A percentile compares a stretch with the other conserved stretches of the same genome.
phyloP scores from a whole-genome alignment of 2,113 vertebrate species.

The Columbina picui region DNA sequence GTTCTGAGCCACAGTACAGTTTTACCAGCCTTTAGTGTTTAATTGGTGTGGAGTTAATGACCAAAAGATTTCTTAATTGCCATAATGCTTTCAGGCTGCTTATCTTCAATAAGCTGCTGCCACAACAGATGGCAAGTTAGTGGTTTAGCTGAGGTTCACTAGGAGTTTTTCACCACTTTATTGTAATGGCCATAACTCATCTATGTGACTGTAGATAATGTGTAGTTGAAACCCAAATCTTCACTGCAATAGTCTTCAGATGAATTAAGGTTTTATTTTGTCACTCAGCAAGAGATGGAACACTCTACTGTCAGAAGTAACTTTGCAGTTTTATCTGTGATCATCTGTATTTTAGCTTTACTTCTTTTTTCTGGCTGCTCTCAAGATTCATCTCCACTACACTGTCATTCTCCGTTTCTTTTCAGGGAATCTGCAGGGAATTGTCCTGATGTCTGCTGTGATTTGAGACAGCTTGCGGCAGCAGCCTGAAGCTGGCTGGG shows the following conservation, averaged over 20 bases:
- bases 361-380: neutral
- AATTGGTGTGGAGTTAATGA: constrained; percentile 69
- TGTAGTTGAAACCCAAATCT: neutral
- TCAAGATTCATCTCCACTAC: neutral
- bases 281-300: neutral
- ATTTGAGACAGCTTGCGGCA: constrained; percentile 1
- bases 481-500: neutral
- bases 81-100: constrained; percentile 59
- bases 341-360: constrained; percentile 16
- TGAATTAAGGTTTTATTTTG: neutral
- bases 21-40: constrained; percentile 30
- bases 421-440: neutral
- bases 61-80: constrained; percentile 69
- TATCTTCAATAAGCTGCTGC: constrained; percentile 61
- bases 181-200: neutral
- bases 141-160: constrained; percentile 41
- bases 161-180: constrained; percentile 1
- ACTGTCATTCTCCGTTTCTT: neutral
- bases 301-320: neutral
- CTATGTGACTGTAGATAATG: neutral
- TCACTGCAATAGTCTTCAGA: neutral
- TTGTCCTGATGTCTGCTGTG: constrained; percentile 1
- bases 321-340: neutral
- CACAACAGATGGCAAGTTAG: constrained; percentile 55
- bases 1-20: neutral